Evolutionary conservation across 2,113 vertebrate species (phyloP).

Genomic region (Donacobius atricapilla): DNA sequence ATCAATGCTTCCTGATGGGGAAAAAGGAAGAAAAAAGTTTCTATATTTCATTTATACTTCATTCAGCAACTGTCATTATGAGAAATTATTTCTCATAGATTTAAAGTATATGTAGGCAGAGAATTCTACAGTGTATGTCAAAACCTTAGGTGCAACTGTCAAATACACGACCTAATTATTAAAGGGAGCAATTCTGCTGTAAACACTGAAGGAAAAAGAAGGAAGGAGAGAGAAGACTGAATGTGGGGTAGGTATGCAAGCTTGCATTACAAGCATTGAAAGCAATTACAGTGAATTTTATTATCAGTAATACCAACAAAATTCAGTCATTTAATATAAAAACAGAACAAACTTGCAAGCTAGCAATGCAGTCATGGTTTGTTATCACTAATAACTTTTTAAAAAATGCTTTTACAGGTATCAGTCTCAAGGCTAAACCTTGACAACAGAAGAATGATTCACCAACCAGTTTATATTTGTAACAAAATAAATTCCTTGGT

Average conservation of each 20-base stretch:
- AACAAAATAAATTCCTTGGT: neutral
- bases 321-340: neutral
- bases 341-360: neutral
- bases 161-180: neutral
- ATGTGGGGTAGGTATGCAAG: neutral
- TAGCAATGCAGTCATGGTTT: neutral
- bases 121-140: neutral
- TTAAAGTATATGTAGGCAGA: neutral
- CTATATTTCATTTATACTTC: neutral
- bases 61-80: neutral
- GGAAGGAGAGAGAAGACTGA: neutral
- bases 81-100: neutral
- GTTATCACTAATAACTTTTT: neutral
- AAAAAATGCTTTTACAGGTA: neutral
- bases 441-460: neutral
- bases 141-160: neutral
- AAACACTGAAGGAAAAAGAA: neutral
- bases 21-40: neutral
- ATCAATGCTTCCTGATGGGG: constrained; percentile 85
- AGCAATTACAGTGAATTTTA: neutral
- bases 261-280: neutral
- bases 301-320: neutral
- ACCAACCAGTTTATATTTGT: neutral
- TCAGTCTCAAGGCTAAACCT: neutral
- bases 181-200: neutral